phyloP scores from a whole-genome alignment of 2,113 vertebrate species.

The Plectropomus leopardus region DNA sequence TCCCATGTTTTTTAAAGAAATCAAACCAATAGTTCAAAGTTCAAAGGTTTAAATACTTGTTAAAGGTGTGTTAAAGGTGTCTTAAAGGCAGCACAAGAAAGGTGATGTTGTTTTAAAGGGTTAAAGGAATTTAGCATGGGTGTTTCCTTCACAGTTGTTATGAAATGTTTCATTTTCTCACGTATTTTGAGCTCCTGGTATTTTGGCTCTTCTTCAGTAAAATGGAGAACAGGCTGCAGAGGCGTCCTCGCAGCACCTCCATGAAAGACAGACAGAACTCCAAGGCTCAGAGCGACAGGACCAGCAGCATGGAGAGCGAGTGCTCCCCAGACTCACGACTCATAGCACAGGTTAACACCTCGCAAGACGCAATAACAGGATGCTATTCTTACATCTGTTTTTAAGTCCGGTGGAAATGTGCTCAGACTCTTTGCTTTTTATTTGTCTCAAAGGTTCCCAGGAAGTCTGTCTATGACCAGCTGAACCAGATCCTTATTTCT shows the following conservation, averaged over 20 bases:
- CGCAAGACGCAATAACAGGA: not conserved
- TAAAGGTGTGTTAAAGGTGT: too few species aligned
- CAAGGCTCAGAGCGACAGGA: constrained; percentile 83
- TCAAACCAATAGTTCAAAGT: too few species aligned
- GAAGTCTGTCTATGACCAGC: constrained; percentile 88
- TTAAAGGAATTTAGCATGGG: too few species aligned
- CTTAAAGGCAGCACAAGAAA: too few species aligned
- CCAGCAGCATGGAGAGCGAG: constrained; percentile 86
- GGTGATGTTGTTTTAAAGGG: too few species aligned
- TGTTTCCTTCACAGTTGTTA: not conserved
- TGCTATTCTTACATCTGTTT: not conserved
- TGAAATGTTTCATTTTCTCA: not conserved
- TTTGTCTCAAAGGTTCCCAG: constrained; percentile 81
- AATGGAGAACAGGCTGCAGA: constrained; percentile 79
- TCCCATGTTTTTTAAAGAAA: too few species aligned
- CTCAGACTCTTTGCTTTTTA: constrained; percentile 15
- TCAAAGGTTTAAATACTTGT: too few species aligned
- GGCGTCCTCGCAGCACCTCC: constrained; percentile 84
- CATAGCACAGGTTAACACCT: constrained; percentile 76
- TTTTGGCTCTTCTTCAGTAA: constrained; percentile 71
- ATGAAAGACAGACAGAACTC: constrained; percentile 87
- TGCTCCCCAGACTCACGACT: constrained; percentile 80
- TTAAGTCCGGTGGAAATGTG: not conserved
- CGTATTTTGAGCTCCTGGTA: constrained; percentile 12
- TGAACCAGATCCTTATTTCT: constrained; percentile 88